Evolutionary conservation across 2,797 vertebrate species (phyloP).

Genomic region (Scolopax bukidnonensis): DNA sequence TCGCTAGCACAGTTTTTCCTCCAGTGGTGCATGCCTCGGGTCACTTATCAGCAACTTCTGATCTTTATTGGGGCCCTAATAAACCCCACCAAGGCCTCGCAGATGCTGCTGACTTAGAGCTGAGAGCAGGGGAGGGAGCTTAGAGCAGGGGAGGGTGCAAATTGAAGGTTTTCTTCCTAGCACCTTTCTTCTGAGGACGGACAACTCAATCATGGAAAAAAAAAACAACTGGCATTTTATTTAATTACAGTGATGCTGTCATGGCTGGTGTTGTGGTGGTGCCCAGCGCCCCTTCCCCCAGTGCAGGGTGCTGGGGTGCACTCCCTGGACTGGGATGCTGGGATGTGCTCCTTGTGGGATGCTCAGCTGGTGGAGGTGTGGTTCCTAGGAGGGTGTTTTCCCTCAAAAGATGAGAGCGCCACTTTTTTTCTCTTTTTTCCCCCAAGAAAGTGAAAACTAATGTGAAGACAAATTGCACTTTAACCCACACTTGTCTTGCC

Average conservation of each 20-base stretch:
- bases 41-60: constrained; percentile 20
- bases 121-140: background rate
- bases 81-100: background rate
- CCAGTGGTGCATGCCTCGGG: background rate
- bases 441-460: background rate
- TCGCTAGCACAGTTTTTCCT: background rate
- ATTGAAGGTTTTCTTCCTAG: background rate
- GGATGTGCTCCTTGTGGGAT: background rate
- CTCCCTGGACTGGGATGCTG: background rate
- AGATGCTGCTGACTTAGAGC: background rate
- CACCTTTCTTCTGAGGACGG: background rate
- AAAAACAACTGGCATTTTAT: background rate
- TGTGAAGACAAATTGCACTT: background rate
- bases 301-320: background rate
- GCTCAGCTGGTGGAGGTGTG: background rate
- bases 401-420: background rate
- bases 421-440: background rate
- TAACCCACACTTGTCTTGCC: background rate
- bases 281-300: fast-evolving
- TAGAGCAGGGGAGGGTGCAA: background rate
- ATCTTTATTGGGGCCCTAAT: constrained; percentile 44
- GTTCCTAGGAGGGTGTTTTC: background rate
- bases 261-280: fast-evolving
- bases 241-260: fast-evolving
- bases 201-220: fast-evolving